A percentile compares a stretch with the other conserved stretches of the same genome.
These are phyloP conservation scores for Apteryx mantelli DNA, from an alignment of 2,113 vertebrate species.

Conservation along the genomic window DNA sequence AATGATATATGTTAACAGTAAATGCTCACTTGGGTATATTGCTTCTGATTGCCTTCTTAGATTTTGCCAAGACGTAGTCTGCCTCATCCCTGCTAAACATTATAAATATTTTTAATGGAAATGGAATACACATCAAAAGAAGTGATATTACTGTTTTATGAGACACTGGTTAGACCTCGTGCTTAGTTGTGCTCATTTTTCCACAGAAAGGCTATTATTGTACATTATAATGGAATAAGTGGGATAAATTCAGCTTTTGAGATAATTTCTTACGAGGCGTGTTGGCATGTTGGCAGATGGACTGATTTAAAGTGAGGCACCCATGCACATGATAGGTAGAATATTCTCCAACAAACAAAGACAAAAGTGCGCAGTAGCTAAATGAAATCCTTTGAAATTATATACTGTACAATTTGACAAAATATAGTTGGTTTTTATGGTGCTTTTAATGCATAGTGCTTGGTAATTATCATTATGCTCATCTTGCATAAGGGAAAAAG, in stretches of 20 bases:
- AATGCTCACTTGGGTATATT: background rate
- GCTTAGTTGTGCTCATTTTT: background rate
- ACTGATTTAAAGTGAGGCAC: background rate
- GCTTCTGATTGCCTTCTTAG: background rate
- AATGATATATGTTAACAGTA: background rate
- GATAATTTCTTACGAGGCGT: background rate
- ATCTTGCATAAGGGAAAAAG: background rate
- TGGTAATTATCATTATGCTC: background rate
- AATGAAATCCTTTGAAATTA: background rate
- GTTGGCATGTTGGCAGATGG: background rate
- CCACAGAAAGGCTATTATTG: background rate
- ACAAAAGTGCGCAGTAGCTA: background rate
- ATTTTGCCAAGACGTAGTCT: background rate
- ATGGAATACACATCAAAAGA: conserved; percentile 25
- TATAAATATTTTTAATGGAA: conserved; percentile 24
- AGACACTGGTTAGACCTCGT: conserved; percentile 6
- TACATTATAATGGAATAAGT: background rate
- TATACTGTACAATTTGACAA: background rate
- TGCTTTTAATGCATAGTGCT: background rate
- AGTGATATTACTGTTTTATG: conserved; percentile 20
- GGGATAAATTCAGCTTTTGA: background rate
- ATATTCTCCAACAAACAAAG: background rate
- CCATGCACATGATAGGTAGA: background rate
- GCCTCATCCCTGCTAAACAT: background rate
- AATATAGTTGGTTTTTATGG: background rate